Conservation (phyloP, 1,140 invertebrate species). For the Heterodera carotae region DNA sequence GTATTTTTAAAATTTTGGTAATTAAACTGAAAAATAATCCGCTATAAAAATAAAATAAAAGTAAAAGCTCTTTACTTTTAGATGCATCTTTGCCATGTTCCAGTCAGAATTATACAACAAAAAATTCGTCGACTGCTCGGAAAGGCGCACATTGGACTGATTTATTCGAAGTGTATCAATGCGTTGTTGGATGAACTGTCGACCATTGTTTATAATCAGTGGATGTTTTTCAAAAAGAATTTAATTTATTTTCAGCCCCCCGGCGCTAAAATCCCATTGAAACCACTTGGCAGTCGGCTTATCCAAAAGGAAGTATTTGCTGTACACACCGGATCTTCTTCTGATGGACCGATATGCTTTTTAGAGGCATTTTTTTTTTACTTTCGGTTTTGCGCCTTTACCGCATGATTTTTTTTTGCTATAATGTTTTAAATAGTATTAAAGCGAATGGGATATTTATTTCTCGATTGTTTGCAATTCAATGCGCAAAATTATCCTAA, state of each 20-base stretch:
- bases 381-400: too few species aligned
- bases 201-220: conserved; percentile 72
- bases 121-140: conserved; percentile 41
- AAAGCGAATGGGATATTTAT: too few species aligned
- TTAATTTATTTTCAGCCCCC: conserved; percentile 21
- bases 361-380: conserved; percentile 76
- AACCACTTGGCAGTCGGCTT: conserved; percentile 80
- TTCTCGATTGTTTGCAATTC: too few species aligned
- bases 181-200: conserved; percentile 87
- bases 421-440: too few species aligned
- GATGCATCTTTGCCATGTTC: conserved; percentile 39
- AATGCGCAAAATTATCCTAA: too few species aligned
- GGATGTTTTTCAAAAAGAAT: conserved; percentile 62
- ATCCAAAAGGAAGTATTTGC: conserved; percentile 96
- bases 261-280: conserved; percentile 77
- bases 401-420: too few species aligned
- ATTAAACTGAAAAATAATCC: too few species aligned
- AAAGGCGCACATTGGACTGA: conserved; percentile 89
- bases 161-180: conserved; percentile 96
- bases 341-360: conserved; percentile 85
- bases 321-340: conserved; percentile 88
- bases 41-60: too few species aligned
- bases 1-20: too few species aligned
- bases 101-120: conserved; percentile 35
- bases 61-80: conserved; percentile 20